A percentile compares a stretch with the other conserved stretches of the same genome.
These are phyloP conservation scores for Sebastes umbrosus DNA, from an alignment of 2,797 vertebrate genomes.

Conservation along the genomic window DNA sequence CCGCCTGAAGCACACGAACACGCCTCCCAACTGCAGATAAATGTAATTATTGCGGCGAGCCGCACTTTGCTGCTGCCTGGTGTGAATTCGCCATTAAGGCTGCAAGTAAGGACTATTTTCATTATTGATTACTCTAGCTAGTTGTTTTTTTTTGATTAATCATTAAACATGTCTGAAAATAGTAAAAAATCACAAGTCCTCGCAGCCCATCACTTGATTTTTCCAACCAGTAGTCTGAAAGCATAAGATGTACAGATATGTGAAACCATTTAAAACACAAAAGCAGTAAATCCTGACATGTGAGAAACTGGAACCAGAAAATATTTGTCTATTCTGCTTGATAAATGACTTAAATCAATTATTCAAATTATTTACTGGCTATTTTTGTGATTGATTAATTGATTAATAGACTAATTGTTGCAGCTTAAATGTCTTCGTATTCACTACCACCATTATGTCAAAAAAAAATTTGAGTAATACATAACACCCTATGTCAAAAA, in stretches of 20 bases:
- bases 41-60: too few species aligned
- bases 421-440: neutral
- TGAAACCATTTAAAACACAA: neutral
- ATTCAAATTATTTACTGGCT: neutral
- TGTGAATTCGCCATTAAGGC: neutral
- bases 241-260: neutral
- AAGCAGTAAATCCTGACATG: neutral
- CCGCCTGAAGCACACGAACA: too few species aligned
- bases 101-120: neutral
- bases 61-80: too few species aligned
- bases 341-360: neutral
- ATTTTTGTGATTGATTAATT: neutral
- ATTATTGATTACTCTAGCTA: too few species aligned
- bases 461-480: neutral
- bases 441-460: neutral
- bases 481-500: neutral
- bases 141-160: neutral
- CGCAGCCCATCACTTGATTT: neutral
- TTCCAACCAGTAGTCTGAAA: neutral
- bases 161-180: neutral
- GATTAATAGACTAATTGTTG: neutral
- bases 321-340: neutral
- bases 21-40: too few species aligned
- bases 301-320: neutral
- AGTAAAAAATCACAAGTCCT: fast-evolving